These are phyloP conservation scores for Caenorhabditis parvicauda DNA, from an alignment of 2,888 invertebrate species.

Conservation along the genomic window DNA sequence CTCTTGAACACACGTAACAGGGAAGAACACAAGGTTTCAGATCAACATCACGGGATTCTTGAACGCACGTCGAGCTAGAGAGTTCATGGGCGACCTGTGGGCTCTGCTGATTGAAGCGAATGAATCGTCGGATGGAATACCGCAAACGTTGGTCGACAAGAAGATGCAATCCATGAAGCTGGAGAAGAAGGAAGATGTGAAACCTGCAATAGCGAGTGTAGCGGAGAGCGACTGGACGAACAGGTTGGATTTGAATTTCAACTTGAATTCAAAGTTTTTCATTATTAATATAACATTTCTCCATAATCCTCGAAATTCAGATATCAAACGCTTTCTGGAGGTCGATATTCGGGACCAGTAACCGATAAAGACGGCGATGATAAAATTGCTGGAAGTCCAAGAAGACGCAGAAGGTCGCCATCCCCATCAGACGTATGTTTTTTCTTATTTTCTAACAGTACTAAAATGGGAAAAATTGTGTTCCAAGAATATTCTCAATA, in stretches of 20 bases:
- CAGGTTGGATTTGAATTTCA: conserved; percentile 7
- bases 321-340: conserved; percentile 30
- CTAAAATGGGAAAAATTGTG: no score
- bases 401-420: conserved; percentile 13
- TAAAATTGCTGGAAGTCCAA: conserved; percentile 29
- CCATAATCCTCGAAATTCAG: conserved; percentile 7
- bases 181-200: conserved; percentile 4
- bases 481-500: no score
- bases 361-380: conserved; percentile 35
- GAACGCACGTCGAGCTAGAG: conserved; percentile 92
- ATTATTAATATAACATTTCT: background rate
- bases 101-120: conserved; percentile 83
- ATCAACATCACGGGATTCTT: conserved; percentile 98
- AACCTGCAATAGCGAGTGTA: background rate
- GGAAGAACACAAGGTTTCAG: no score
- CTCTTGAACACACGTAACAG: no score
- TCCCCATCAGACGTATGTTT: background rate
- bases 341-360: conserved; percentile 33
- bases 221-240: conserved; percentile 39
- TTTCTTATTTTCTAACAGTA: no score
- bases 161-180: conserved; percentile 85
- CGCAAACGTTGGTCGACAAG: conserved; percentile 86
- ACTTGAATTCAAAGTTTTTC: background rate
- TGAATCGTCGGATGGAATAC: conserved; percentile 87
- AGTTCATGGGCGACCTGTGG: conserved; percentile 98